Evolutionary conservation across 2,797 vertebrate genomes (phyloP).

Genomic region (Tauraco hartlaubi): DNA sequence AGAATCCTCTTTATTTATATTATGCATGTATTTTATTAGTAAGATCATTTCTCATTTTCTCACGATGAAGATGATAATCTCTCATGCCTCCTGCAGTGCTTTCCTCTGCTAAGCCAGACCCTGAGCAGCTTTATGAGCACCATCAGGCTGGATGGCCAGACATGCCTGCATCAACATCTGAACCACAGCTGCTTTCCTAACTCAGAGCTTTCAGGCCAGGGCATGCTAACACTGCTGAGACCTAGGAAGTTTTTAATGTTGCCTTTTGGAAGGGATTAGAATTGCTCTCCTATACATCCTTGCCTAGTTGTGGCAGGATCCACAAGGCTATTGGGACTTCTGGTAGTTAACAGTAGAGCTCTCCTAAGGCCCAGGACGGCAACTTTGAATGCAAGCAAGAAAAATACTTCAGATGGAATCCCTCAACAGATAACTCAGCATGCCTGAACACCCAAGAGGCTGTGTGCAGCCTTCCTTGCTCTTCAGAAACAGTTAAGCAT

Average conservation of each 20-base stretch:
- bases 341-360: neutral
- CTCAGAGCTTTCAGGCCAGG: neutral
- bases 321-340: neutral
- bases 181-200: neutral
- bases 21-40: neutral
- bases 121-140: neutral
- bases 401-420: neutral
- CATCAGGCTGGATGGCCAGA: neutral
- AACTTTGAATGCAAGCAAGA: neutral
- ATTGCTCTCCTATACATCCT: neutral
- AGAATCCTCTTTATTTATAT: neutral
- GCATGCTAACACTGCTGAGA: neutral
- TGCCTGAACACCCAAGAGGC: neutral
- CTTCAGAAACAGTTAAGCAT: neutral
- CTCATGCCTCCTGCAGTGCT: neutral
- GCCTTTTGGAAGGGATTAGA: neutral
- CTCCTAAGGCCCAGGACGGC: neutral
- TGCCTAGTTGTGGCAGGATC: neutral
- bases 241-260: neutral
- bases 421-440: neutral
- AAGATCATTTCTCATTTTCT: neutral
- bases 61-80: neutral
- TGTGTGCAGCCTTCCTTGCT: neutral
- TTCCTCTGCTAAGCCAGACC: neutral
- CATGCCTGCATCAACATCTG: neutral